Evolutionary conservation across 2,888 invertebrate genomes (phyloP), one percentile per base, ranked within the genome.

Genomic region (Tipula helvola): DNA sequence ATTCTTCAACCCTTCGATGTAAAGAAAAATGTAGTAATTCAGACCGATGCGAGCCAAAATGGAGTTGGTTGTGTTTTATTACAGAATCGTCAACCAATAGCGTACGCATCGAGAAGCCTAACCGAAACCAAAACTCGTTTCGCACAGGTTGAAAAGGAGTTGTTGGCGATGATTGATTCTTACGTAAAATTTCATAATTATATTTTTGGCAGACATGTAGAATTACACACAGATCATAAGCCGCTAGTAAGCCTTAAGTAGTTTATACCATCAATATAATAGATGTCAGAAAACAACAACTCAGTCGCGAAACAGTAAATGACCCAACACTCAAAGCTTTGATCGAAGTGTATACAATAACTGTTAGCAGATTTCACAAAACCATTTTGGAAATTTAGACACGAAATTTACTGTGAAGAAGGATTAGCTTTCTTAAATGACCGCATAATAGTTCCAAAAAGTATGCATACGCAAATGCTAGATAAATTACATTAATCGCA

Each of bases 71-170:
- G n/a, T n/a, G n/a, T n/a, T n/a, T n/a, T n/a, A n/a, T n/a, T n/a
- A n/a, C n/a, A n/a, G n/a, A n/a, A n/a, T n/a, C n/a, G n/a, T n/a
- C n/a, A n/a, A n/a, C n/a, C n/a, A n/a, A n/a, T n/a, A n/a, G n/a
- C n/a, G n/a, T n/a, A n/a, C n/a, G n/a, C n/a, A n/a, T n/a, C n/a
- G n/a, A n/a, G n/a, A n/a, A n/a, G n/a, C n/a, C n/a, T n/a, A n/a
- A n/a, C n/a, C n/a, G n/a, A n/a, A n/a, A n/a, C n/a, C n/a, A n/a
- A n/a, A 88, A 86, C 36, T 57, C 87, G 86, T 8, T 88, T 88
- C 86, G 86, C 88, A 84, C 88, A 86, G 84, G 88, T 87, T 52
- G 88, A 88, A 87, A 88, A 88, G 84, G 88, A 88, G 52, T 57
- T 88, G 4, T 88, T 88, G 83, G 88, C n/a, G 86, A 88, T 16